These are phyloP conservation scores for Heteronetta atricapilla DNA, from an alignment of 2,113 vertebrate species.

Conservation along the genomic window DNA sequence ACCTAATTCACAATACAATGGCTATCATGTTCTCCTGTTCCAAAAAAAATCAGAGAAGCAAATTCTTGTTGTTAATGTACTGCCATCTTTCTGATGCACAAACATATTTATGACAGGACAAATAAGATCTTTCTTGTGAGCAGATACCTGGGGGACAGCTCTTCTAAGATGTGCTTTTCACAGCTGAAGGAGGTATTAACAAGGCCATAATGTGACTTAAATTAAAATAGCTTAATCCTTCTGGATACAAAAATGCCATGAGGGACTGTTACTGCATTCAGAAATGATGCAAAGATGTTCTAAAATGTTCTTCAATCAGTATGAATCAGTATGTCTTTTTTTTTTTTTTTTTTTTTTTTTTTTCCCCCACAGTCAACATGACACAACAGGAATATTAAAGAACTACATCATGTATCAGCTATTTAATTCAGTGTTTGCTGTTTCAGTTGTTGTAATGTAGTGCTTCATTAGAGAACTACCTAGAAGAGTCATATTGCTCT, in stretches of 20 bases:
- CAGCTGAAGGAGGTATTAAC: not conserved
- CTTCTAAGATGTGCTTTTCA: not conserved
- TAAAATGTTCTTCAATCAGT: not conserved
- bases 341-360: too few relatives aligned
- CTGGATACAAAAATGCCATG: not conserved
- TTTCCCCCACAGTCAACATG: not conserved
- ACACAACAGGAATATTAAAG: not conserved
- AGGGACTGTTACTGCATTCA: not conserved
- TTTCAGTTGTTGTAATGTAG: not conserved
- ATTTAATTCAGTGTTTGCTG: too few relatives aligned
- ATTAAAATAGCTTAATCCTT: not conserved
- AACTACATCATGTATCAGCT: not conserved
- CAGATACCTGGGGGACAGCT: not conserved
- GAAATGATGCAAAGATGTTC: not conserved
- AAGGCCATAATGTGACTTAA: not conserved
- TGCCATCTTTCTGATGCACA: not conserved
- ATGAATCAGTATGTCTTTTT: not conserved
- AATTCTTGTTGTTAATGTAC: not conserved
- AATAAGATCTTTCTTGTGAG: not conserved
- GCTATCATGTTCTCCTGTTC: not conserved
- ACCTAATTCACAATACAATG: not conserved
- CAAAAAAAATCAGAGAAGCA: not conserved
- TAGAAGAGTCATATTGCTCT: not conserved
- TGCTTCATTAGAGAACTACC: not conserved
- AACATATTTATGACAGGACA: not conserved